Base-by-base conservation (phyloP, 2,888 invertebrate species). In the Mechanitis messenoides region DNA sequence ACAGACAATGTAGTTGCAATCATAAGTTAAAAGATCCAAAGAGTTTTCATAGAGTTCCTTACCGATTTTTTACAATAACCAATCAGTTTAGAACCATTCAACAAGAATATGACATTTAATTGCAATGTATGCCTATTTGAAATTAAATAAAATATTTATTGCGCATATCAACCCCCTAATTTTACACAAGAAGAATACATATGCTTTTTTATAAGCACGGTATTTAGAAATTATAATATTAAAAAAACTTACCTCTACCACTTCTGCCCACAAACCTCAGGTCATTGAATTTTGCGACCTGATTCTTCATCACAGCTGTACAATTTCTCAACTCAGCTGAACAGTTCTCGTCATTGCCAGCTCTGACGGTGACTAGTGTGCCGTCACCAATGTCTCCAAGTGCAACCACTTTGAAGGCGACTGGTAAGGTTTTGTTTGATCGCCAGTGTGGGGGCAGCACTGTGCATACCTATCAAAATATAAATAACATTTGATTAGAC, bases 221-320 rank as follows among this genome's bases (percentile, higher is more conserved):
- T 42, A 3, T 31, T 7, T 9, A 12, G 6, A 31, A 12, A 55
- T 11, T 6, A 38, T 55, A 9, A 56, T 28, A 3, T 20, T 2
- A 58, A 11, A 12, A n/a, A 33, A 50, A 61, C 94, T 94, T 81
- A 98, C 98, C 98, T 92, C 98, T 92, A 59, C 98, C 98, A 81
- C 98, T 98, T 74, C 98, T 92, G 56, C 98, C 98, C 73, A 99
- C 97, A 90, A 99, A 99, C 83, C 98, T 92, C 63, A 99, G 92
- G 91, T 99, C 98, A 83, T 97, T 98, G 88, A 99, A 99, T 91
- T 97, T 97, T 59, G 98, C 98, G 71, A 98, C 96, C 84, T 98
- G 97, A 83, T 98, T 97, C 90, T 97, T 97, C 96, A 98, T 97
- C 68, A 97, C 95, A 0, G 98, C 97, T 20, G 96, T 95, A 74